Evolutionary conservation across 2,113 vertebrate genomes (phyloP).

Genomic region (Nettapus auritus): DNA sequence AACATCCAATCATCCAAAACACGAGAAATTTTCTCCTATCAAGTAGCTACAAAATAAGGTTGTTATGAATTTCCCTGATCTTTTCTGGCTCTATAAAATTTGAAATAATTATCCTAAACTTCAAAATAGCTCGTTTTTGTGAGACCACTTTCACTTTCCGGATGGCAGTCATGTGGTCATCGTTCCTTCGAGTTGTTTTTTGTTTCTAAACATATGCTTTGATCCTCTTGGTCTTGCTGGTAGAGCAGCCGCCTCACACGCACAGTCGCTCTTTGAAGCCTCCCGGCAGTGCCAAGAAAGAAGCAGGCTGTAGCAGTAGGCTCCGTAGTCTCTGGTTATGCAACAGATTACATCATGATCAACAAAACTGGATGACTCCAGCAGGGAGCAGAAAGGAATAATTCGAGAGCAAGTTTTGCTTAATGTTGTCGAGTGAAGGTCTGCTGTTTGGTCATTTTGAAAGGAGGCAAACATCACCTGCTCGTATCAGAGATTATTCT

Average conservation of each 20-base stretch:
- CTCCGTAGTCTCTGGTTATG: slow-evolving; percentile 40
- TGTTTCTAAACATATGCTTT: slow-evolving; percentile 38
- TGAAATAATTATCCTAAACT: neutral
- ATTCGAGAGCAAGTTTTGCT: neutral
- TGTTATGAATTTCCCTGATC: neutral
- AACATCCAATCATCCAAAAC: neutral
- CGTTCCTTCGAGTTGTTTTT: slow-evolving; percentile 25
- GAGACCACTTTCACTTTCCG: slow-evolving; percentile 37
- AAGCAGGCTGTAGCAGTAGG: slow-evolving; percentile 54
- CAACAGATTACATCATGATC: slow-evolving; percentile 69
- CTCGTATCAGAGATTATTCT: neutral
- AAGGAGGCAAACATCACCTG: neutral
- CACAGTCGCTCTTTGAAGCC: slow-evolving; percentile 48
- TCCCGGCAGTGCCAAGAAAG: slow-evolving; percentile 56
- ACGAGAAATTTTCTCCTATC: neutral
- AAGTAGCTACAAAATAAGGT: neutral
- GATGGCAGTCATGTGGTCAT: neutral
- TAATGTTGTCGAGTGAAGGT: neutral
- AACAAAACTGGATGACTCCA: slow-evolving; percentile 58
- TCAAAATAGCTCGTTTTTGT: neutral
- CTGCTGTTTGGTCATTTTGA: neutral
- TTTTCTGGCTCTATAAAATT: neutral
- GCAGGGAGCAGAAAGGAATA: slow-evolving; percentile 14
- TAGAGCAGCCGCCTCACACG: slow-evolving; percentile 42
- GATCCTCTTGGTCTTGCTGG: slow-evolving; percentile 48